Evolutionary conservation across 2,797 vertebrate species (phyloP), one percentile per base, ranked within the genome.

Genomic region (Anabas testudineus): DNA sequence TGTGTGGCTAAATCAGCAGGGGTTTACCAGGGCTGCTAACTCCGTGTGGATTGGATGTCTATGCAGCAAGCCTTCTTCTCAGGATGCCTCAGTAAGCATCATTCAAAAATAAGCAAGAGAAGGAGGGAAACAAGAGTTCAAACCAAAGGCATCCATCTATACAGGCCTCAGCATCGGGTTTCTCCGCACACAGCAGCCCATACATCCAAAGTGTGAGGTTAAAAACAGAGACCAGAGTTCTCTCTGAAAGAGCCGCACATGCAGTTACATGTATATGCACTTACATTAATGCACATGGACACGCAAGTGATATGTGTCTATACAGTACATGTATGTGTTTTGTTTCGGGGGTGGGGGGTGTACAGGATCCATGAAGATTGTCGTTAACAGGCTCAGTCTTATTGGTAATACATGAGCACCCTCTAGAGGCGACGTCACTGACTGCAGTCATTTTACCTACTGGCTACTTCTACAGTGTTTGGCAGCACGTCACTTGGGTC

Each of bases 71-170:
- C 34, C 43, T 42, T 7, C 75, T 64, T 78, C 75, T 73, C 52
- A 71, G 66, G 71, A 72, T 77, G 68, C 73, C 70, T 82, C 51
- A 0, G 70, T 87, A 75, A 73, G 85, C 77, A 71, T 80, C 60
- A 24, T 70, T 83, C 63, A 80, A 85, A 85, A 87, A 83, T 81
- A 81, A 86, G 70, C 80, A 81, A 70, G 78, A 67, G 45, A 55
- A 43, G 65, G 61, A 74, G 65, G 18, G n/a, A 57, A 70, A 69
- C 60, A 71, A 60, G 41, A 71, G 28, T 87, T 78, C 69, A 84
- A 62, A 82, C 75, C 74, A 45, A 72, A 74, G 78, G 76, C 82
- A 86, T 86, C 76, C 76, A 78, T 88, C 54, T 82, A 57, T 45
- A 67, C 52, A 69, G 76, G 86, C 67, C 71, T 72, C 16, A 0